Evolutionary conservation across 2,888 invertebrate species (phyloP), one percentile per base, ranked within the genome.

Genomic region (Elysia crispata): DNA sequence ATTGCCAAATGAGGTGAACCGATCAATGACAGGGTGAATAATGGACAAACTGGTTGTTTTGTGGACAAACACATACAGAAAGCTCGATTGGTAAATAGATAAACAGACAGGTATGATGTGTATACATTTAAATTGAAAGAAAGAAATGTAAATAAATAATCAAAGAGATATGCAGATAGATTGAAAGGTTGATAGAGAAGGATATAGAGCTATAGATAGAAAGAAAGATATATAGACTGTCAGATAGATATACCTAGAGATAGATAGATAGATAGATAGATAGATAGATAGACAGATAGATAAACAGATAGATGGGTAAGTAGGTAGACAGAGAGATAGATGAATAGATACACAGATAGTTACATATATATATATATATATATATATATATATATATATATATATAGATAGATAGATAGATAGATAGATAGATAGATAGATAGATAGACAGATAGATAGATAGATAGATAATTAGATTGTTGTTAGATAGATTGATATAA

Each of bases 351-450:
- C 8, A 60, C 15, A 60, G 60, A 60, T 60, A 60, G 60, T 8
- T 60, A 60, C 8, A 60, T 60, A 60, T 5, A 60, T 60, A 60
- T 3, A 23, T 20, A 23, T 3, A 60, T 23, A n/a, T n/a, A 60
- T 20, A 60, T 5, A 60, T 23, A 60, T 5, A 60, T 20, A 60
- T 5, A 60, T 23, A 60, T 5, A 60, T 20, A 60, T 5, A 60
- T 20, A 60, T 5, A 60, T 23, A 60, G 60, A 60, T 20, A 60
- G 60, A 23, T 60, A 23, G 60, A 60, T 60, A 60, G 60, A 60
- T 60, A 60, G 60, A 60, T 60, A 60, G 60, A 60, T 60, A 60
- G 60, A 60, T 60, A 60, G 60, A 60, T 60, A 60, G 60, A 60
- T 60, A 60, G 60, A 60, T 60, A 60, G 60, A 60, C 15, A 60